Base-by-base conservation (phyloP, 1,140 invertebrate species). In the Cydia strobilella region DNA sequence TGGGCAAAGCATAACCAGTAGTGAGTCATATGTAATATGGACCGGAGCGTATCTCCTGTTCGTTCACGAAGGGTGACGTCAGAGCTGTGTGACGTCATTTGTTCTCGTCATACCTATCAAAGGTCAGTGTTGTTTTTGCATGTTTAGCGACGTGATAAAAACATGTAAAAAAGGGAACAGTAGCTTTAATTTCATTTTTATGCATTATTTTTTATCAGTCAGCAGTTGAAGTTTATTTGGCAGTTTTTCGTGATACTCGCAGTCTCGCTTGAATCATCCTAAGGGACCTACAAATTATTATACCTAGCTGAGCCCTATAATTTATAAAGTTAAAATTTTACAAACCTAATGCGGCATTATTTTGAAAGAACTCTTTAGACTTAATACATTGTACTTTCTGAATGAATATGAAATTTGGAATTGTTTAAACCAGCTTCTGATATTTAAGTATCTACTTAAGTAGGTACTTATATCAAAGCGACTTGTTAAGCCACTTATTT, bases 1-100 rank as follows among this genome's bases (percentile, higher is more conserved):
- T 23, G 54, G 54, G 54, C n/a, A 23, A 23, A 59, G 54, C 54
- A 59, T 59, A 59, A 59, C 54, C 54, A 59, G 51, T n/a, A 54
- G 54, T 59, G 54, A 59, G 18, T 59, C 54, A 59, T 59, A 23
- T 15, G 42, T 0, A 15, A 45, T 7, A 51, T 23, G 54, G 54
- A 23, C 54, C 54, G 20, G 54, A 59, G 54, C 54, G 54, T 59
- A 59, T 59, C 54, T 59, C 54, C 54, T 59, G 54, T 12, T 59
- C 20, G 54, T 23, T 59, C 20, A 59, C 54, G 23, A 59, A 20
- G 54, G 54, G 54, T 59, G 54, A 59, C 54, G 54, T 59, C 54
- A 59, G 54, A 59, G 6, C n/a, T 23, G n/a, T 23, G n/a, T 59
- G 54, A 59, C 54, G 20, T 59, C 54, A 59, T 23, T 23, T 59